A percentile compares a stretch with the other conserved stretches of the same genome.
Evolutionary conservation across 23 tunicate species (phyloP).

Genomic region (Oikopleura dioica): DNA sequence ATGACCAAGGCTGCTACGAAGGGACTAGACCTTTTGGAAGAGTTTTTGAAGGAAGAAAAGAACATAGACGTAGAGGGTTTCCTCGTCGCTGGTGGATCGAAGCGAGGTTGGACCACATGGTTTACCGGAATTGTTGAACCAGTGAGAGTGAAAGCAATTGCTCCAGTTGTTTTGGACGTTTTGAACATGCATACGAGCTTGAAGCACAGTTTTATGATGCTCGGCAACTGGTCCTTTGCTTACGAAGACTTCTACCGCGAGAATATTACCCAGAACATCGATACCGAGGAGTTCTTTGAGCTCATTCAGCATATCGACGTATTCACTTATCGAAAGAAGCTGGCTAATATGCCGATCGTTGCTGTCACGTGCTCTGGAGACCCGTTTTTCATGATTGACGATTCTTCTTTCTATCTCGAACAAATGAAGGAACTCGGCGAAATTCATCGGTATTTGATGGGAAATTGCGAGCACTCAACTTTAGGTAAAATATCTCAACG

Average conservation of each 20-base stretch:
- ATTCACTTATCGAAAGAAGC: not conserved
- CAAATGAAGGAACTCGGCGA: constrained; percentile 27
- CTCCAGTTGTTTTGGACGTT: constrained; percentile 8
- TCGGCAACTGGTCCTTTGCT: constrained; percentile 10
- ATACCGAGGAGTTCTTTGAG: not conserved
- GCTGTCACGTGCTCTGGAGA: constrained; percentile 23
- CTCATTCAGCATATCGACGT: not conserved
- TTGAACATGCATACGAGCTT: not conserved
- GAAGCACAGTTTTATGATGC: not conserved
- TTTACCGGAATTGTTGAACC: constrained; percentile 5
- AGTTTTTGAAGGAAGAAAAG: not conserved
- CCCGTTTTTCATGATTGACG: constrained; percentile 72
- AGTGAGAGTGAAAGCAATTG: not conserved
- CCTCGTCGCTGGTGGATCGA: constrained; percentile 8
- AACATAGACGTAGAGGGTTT: not conserved
- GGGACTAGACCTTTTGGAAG: not conserved
- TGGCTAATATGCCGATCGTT: not conserved
- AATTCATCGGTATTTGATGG: constrained; percentile 9
- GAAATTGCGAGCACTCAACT: constrained; percentile 5
- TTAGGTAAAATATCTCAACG: no score
- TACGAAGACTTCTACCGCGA: constrained; percentile 7
- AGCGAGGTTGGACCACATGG: constrained; percentile 8
- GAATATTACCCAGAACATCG: not conserved
- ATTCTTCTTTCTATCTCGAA: constrained; percentile 53
- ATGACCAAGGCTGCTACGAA: constrained; percentile 11